phyloP scores from a whole-genome alignment of 1,140 invertebrate genomes.

The Diorhabda carinulata region DNA sequence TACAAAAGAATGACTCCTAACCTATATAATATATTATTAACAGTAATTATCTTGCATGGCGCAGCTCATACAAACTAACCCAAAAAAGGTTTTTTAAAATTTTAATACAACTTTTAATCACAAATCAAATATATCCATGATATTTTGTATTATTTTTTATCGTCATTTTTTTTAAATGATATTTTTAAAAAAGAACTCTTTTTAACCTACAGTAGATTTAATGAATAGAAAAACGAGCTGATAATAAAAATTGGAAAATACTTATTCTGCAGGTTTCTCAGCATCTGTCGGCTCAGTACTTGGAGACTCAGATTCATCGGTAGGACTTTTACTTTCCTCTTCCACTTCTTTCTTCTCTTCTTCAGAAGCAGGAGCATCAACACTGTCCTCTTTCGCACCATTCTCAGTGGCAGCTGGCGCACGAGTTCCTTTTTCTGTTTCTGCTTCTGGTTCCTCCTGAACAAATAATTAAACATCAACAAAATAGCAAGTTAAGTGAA shows the following conservation, averaged over 20 bases:
- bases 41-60: conserved; percentile 21
- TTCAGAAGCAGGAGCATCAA: conserved; percentile 30
- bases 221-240: conserved; percentile 31
- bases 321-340: conserved; percentile 31
- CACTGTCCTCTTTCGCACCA: conserved; percentile 43
- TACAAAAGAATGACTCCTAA: conserved; percentile 20
- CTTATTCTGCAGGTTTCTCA: conserved; percentile 41
- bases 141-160: conserved; percentile 12
- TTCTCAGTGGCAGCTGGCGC: conserved; percentile 40
- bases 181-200: neutral
- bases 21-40: conserved; percentile 21
- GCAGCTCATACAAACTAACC: conserved; percentile 19
- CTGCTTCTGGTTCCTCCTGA: neutral
- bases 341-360: conserved; percentile 35
- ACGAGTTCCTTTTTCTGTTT: neutral
- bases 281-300: conserved; percentile 21
- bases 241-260: conserved; percentile 17
- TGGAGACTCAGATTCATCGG: conserved; percentile 28
- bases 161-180: neutral
- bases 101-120: conserved; percentile 15
- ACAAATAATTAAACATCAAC: too few relatives aligned
- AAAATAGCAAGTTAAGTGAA: too few relatives aligned
- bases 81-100: conserved; percentile 8
- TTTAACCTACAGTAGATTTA: conserved; percentile 38
- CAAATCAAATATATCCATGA: conserved; percentile 13